These are phyloP conservation scores for Meiosimyza platycephala DNA, from an alignment of 2,888 invertebrate genomes.

Conservation along the genomic window DNA sequence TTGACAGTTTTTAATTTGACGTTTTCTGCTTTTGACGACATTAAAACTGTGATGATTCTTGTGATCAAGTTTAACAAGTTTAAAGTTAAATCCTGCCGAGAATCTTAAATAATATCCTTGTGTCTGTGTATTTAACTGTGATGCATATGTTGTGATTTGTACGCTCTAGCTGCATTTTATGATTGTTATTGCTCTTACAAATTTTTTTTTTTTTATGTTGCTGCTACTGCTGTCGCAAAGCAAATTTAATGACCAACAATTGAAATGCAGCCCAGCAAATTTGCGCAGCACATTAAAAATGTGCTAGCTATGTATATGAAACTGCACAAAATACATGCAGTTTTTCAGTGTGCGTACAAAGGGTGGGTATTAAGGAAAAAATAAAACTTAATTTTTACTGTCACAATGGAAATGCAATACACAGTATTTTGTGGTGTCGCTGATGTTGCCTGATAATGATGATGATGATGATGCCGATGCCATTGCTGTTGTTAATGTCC, in stretches of 20 bases:
- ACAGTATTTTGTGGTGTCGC: not conserved
- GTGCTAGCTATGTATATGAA: not conserved
- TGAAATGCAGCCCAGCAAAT: not conserved
- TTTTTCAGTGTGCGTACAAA: no score
- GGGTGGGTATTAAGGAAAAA: not conserved
- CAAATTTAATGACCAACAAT: conserved; percentile 18
- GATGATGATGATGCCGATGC: no score
- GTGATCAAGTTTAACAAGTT: no score
- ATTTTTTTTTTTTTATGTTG: no score
- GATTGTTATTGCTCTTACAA: conserved; percentile 30
- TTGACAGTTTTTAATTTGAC: no score
- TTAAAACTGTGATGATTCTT: no score
- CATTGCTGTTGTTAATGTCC: no score
- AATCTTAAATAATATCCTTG: not conserved
- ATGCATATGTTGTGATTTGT: conserved; percentile 36
- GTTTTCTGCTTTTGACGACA: no score
- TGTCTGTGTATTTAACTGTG: not conserved
- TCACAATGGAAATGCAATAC: conserved; percentile 1
- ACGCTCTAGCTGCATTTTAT: conserved; percentile 37
- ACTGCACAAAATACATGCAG: no score
- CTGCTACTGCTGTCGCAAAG: not conserved
- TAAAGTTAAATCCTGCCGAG: no score
- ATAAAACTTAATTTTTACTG: not conserved
- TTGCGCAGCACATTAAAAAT: conserved; percentile 12
- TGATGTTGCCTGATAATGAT: not conserved